Conservation (phyloP, 2,113 vertebrate species). For the Pangasianodon hypophthalmus region DNA sequence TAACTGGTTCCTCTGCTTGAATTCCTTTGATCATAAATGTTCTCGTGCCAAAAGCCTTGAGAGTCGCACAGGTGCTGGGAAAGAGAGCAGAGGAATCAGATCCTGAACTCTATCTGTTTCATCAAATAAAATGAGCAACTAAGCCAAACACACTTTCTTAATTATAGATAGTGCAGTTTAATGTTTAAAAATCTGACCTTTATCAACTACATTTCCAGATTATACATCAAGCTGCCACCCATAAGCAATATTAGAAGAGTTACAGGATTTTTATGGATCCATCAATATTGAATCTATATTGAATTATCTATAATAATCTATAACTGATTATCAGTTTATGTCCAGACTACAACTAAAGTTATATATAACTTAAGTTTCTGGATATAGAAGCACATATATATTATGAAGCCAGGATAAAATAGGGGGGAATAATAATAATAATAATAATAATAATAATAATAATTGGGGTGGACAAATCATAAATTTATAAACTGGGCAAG, state of each 20-base stretch:
- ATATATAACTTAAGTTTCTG: not conserved
- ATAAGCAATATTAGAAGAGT: not conserved
- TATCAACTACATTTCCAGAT: not conserved
- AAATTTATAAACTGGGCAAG: not conserved
- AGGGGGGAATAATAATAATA: too few species aligned
- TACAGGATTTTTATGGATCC: not conserved
- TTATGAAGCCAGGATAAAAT: too few species aligned
- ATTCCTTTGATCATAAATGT: conserved; percentile 8
- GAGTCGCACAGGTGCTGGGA: conserved; percentile 13
- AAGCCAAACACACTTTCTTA: not conserved
- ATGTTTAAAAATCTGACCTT: too few species aligned
- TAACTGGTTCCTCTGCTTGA: not conserved
- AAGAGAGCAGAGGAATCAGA: not conserved
- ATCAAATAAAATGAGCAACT: not conserved
- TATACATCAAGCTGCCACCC: not conserved
- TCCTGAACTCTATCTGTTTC: not conserved
- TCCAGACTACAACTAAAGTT: not conserved
- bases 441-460: not conserved
- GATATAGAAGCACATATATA: too few species aligned
- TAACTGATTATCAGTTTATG: not conserved
- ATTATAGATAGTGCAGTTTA: not conserved
- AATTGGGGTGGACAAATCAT: not conserved
- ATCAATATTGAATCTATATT: not conserved
- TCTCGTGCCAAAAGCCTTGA: not conserved
- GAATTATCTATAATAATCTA: not conserved